These are phyloP conservation scores for Pegoplata infirma DNA, from an alignment of 2,888 invertebrate species.

Conservation along the genomic window DNA sequence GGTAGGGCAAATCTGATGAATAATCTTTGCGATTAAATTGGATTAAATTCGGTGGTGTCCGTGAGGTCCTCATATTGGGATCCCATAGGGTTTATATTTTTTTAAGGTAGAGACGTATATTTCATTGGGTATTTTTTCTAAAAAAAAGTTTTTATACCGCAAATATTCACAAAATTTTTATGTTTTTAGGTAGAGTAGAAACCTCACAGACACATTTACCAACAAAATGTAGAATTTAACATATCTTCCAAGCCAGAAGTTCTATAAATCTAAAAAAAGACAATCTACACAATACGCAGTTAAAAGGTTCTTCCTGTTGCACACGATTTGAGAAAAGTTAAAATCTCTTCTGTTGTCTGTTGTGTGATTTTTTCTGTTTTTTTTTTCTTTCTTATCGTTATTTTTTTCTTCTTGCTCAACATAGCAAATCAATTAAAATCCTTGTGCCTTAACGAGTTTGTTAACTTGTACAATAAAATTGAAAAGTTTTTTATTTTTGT, in stretches of 20 bases:
- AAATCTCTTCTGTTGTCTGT: conserved; percentile 34
- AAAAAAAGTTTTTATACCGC: no score
- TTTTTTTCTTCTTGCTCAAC: conserved; percentile 38
- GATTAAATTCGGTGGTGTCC: no score
- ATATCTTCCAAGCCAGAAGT: background rate
- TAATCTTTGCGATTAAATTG: no score
- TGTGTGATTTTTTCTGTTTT: background rate
- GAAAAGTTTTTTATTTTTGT: conserved; percentile 38
- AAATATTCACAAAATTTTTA: no score
- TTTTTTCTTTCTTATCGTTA: no score
- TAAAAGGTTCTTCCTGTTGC: conserved; percentile 37
- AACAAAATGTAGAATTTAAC: background rate
- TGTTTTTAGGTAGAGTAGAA: no score
- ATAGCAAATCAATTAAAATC: conserved; percentile 58
- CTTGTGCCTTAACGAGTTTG: conserved; percentile 48
- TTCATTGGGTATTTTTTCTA: no score
- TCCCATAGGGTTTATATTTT: no score
- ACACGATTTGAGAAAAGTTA: conserved; percentile 45
- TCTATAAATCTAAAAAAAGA: background rate
- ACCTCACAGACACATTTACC: no score
- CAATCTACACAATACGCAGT: conserved; percentile 8
- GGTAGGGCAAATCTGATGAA: no score
- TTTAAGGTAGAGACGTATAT: no score
- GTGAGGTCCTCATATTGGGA: no score
- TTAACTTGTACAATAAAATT: conserved; percentile 37